A percentile compares a stretch with the other conserved stretches of the same genome.
These are phyloP conservation scores for Thysanoteuthis rhombus DNA, from an alignment of 2,888 invertebrate species.

Conservation along the genomic window DNA sequence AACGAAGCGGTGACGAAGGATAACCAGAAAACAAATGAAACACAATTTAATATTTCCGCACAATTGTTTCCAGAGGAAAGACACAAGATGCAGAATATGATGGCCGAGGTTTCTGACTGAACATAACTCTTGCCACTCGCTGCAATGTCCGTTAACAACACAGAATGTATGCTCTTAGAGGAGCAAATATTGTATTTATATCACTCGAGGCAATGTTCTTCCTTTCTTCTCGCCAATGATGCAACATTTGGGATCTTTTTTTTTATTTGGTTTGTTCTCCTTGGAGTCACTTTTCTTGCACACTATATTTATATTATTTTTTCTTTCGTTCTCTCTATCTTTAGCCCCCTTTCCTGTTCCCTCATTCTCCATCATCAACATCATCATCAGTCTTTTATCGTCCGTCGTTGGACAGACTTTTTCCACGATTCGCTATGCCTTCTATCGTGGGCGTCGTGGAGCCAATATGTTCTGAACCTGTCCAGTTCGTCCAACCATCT, in stretches of 20 bases:
- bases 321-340: background rate
- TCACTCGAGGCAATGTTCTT: background rate
- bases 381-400: too few species aligned
- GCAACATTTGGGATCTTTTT: background rate
- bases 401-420: too few species aligned
- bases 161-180: background rate
- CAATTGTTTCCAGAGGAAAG: background rate
- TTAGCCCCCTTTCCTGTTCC: background rate
- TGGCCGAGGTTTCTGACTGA: background rate
- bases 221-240: background rate
- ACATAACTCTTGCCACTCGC: background rate
- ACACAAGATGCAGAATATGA: background rate
- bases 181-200: background rate
- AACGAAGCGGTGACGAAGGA: background rate
- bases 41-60: background rate
- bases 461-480: too few species aligned
- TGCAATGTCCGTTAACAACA: background rate
- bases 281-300: too few species aligned
- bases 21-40: background rate
- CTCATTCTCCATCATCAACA: background rate
- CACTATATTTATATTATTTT: too few species aligned
- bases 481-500: too few species aligned
- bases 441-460: too few species aligned
- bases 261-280: too few species aligned
- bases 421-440: too few species aligned